Base-by-base conservation (phyloP, 2,113 vertebrate genomes). In the Boulengeromyrus knoepffleri region DNA sequence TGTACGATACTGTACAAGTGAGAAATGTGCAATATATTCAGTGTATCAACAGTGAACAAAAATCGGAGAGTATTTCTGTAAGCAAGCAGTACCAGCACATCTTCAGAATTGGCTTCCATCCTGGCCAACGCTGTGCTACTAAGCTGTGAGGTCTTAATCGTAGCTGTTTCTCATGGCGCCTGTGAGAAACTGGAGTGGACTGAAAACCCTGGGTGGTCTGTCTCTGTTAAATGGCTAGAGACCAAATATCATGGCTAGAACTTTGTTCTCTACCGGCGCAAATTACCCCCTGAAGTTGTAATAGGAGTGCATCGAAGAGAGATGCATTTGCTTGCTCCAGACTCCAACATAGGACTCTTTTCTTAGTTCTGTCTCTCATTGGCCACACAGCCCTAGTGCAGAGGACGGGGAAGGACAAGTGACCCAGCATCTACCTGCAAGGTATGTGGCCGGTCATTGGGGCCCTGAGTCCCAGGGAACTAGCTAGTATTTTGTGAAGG, bases 321-420 rank as follows among this genome's bases (percentile, higher is more conserved):
- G 91, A 90, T 45, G 56, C 88, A 90, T 93, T 90, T 90, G 93
- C 88, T 49, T 92, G 96, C 95, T 96, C 95, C 95, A 88, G 96
- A 94, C 92, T 91, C 92, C 93, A 93, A 21, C 92, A 93, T 92
- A 93, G 95, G 96, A 92, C 91, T 90, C 53, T 12, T 88, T 91
- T 42, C 45, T 49, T 62, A 58, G 47, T 50, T 53, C 9, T 36
- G 8, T 6, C 7, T 47, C 52, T 53, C 52, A 52, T 58, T 58
- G 52, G 19, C 24, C 39, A 46, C 36, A 50, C 19, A 0, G 42
- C 24, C 89, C 89, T 17, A 19, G 50, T 58, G 80, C 52, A 88
- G 24, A 53, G 39, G 89, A 36, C 42, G 17, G n/a, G 24, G 62
- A 42, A 84, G 90, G 45, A 84, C 31, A 21, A 77, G 74, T 49